Conservation (phyloP, 2,888 invertebrate species). For the Cosmopolites sordidus region DNA sequence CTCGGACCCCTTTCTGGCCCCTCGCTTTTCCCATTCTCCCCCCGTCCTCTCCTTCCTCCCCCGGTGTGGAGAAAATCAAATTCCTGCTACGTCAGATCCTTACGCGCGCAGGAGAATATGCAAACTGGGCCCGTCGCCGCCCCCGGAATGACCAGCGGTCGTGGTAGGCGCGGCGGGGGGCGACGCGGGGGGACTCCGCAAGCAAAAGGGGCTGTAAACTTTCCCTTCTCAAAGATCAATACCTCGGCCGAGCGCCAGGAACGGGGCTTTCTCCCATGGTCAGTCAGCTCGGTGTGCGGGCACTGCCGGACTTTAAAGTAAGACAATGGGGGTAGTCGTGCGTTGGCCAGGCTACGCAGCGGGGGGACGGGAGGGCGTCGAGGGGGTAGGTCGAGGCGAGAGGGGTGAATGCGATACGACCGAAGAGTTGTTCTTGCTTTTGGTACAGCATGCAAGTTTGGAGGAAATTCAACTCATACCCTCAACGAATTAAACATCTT, state of each 20-base stretch:
- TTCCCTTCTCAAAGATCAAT: conserved; percentile 53
- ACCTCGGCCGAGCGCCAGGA: conserved; percentile 47
- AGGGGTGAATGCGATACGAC: too few species aligned
- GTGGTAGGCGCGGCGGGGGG: conserved; percentile 42
- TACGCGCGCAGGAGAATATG: conserved; percentile 38
- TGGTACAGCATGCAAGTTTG: too few species aligned
- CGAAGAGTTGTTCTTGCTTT: too few species aligned
- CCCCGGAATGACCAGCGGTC: conserved; percentile 50
- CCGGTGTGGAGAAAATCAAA: conserved; percentile 24
- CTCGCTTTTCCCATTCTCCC: not conserved
- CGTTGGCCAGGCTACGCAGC: conserved; percentile 17
- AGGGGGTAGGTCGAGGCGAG: too few species aligned
- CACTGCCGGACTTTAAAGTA: conserved; percentile 26
- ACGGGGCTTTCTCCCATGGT: conserved; percentile 31
- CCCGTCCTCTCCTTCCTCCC: not conserved
- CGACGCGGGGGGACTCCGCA: conserved; percentile 26
- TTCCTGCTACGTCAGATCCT: conserved; percentile 27
- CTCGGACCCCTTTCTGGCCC: not conserved
- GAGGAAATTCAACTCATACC: too few species aligned
- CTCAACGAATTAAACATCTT: too few species aligned
- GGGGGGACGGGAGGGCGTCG: conserved; percentile 1
- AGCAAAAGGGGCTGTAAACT: conserved; percentile 48
- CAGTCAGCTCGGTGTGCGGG: conserved; percentile 13
- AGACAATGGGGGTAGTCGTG: conserved; percentile 26
- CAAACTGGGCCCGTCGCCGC: conserved; percentile 39